A percentile compares a stretch with the other conserved stretches of the same genome.
phyloP scores from a whole-genome alignment of 92 coral and sea anemone genomes.

The Palythoa caribaeorum region DNA sequence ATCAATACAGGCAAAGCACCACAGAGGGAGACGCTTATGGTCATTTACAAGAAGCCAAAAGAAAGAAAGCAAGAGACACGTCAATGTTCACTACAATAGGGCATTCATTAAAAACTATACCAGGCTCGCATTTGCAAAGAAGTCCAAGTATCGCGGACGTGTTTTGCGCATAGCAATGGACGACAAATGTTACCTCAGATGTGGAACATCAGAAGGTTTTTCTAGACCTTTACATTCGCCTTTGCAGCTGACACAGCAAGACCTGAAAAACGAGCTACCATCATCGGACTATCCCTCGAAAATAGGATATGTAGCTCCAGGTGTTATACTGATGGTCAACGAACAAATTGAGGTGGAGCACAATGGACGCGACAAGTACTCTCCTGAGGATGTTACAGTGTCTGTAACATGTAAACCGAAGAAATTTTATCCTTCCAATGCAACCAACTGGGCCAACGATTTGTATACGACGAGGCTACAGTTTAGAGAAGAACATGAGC shows the following conservation, averaged over 20 bases:
- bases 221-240: slow-evolving; percentile 61
- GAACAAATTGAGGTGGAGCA: slow-evolving; percentile 29
- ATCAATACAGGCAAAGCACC: too few relatives aligned
- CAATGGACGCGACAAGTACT: slow-evolving; percentile 32
- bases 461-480: slow-evolving; percentile 21
- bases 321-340: slow-evolving; percentile 34
- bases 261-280: slow-evolving; percentile 32
- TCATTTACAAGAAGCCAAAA: slow-evolving; percentile 5
- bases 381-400: slow-evolving; percentile 23
- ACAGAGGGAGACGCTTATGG: neutral
- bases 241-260: slow-evolving; percentile 45
- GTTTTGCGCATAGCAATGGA: slow-evolving; percentile 9
- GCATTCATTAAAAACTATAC: slow-evolving; percentile 60
- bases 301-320: slow-evolving; percentile 34
- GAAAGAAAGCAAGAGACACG: slow-evolving; percentile 2
- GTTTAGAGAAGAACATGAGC: slow-evolving; percentile 44
- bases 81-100: slow-evolving; percentile 45
- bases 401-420: slow-evolving; percentile 47
- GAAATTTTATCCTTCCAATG: slow-evolving; percentile 22
- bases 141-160: slow-evolving; percentile 9
- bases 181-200: slow-evolving; percentile 44
- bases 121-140: slow-evolving; percentile 47
- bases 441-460: slow-evolving; percentile 52
- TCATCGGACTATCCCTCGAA: slow-evolving; percentile 42
- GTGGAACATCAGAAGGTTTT: slow-evolving; percentile 66